Percentiles rank a stretch among this genome's conserved stretches.
phyloP scores from a whole-genome alignment of 2,113 vertebrate genomes.

The Danionella cerebrum region DNA sequence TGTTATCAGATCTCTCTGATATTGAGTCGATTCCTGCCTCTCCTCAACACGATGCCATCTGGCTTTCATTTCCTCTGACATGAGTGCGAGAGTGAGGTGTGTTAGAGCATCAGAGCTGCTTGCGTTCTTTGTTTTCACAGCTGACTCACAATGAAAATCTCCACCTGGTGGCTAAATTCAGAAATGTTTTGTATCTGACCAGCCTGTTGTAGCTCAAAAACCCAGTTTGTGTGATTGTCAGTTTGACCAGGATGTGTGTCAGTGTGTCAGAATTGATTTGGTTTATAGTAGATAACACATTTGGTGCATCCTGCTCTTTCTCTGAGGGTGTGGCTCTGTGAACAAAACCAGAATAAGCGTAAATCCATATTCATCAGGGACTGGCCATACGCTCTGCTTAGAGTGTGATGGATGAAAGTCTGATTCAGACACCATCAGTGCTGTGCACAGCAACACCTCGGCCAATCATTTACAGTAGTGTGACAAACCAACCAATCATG shows the following conservation, averaged over 20 bases:
- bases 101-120: not conserved
- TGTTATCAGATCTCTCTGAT: not conserved
- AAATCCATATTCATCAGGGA: slow-evolving; percentile 1
- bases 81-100: not conserved
- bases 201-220: too few species aligned
- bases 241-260: too few species aligned
- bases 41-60: not conserved
- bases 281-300: slow-evolving; percentile 35
- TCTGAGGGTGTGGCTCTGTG: slow-evolving; percentile 26
- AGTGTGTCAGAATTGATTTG: slow-evolving; percentile 45
- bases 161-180: slow-evolving; percentile 24
- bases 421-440: not conserved
- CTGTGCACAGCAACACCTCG: slow-evolving; percentile 27
- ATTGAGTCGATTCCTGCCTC: not conserved
- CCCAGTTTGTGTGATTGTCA: too few species aligned
- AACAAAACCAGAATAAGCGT: slow-evolving; percentile 8
- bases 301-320: slow-evolving; percentile 30
- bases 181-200: not conserved
- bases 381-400: not conserved
- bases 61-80: slow-evolving; percentile 25
- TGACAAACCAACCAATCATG: slow-evolving; percentile 27
- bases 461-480: slow-evolving; percentile 26
- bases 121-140: slow-evolving; percentile 16
- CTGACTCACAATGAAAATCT: slow-evolving; percentile 17
- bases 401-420: slow-evolving; percentile 14